These are phyloP conservation scores for Elachura formosa DNA, from an alignment of 2,113 vertebrate genomes.

Conservation along the genomic window DNA sequence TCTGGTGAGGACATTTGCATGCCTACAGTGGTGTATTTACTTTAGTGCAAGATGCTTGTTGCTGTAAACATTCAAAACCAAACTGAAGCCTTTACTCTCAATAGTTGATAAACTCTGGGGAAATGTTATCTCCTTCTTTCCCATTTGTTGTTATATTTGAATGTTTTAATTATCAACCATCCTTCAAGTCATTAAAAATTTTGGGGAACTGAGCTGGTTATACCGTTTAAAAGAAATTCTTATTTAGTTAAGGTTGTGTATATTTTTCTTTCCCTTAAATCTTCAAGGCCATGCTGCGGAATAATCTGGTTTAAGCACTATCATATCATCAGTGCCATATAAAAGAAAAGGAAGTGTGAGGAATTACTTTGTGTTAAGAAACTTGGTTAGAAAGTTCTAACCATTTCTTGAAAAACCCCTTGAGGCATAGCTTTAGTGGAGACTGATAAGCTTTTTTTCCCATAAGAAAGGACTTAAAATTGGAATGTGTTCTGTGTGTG, in stretches of 20 bases:
- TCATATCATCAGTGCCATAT: neutral
- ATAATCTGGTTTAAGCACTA: neutral
- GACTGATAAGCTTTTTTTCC: neutral
- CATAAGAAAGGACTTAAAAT: neutral
- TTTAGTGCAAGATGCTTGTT: neutral
- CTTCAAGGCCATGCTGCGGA: conserved; percentile 20
- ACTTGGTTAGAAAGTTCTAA: neutral
- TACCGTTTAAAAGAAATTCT: neutral
- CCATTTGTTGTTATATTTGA: neutral
- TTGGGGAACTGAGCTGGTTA: neutral
- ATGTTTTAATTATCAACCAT: neutral
- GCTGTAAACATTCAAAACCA: neutral
- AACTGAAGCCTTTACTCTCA: neutral
- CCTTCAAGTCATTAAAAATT: neutral
- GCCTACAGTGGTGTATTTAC: neutral
- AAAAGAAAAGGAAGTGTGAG: neutral
- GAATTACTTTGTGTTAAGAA: neutral
- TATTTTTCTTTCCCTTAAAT: neutral
- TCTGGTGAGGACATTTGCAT: neutral
- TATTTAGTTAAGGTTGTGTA: neutral
- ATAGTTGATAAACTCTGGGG: neutral
- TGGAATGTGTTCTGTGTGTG: neutral
- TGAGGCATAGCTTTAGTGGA: neutral
- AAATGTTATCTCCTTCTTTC: neutral
- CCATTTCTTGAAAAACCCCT: neutral